phyloP scores from a whole-genome alignment of 2,797 vertebrate species.

The Crocidura indochinensis region DNA sequence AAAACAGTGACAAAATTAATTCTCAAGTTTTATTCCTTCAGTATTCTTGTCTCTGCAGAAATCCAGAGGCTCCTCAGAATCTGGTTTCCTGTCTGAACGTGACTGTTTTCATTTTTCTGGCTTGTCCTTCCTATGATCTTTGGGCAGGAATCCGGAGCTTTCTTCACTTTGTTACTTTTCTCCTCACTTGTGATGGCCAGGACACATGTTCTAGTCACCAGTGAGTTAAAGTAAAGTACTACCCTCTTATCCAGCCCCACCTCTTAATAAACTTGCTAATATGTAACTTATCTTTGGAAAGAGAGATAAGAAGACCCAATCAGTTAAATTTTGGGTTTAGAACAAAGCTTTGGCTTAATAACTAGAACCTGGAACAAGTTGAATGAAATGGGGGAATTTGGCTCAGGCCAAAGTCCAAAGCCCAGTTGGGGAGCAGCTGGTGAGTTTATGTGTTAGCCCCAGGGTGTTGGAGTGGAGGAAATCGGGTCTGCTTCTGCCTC shows the following conservation, averaged over 20 bases:
- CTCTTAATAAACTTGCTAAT: slow-evolving; percentile 70
- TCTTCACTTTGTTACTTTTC: not conserved
- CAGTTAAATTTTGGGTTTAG: slow-evolving; percentile 29
- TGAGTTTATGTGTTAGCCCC: not conserved
- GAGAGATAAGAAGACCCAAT: slow-evolving; percentile 67
- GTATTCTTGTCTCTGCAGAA: accelerated
- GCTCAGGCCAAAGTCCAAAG: slow-evolving; percentile 40
- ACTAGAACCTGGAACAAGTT: slow-evolving; percentile 47
- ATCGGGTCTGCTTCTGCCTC: not conserved
- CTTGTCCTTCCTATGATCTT: not conserved
- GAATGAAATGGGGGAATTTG: slow-evolving; percentile 38
- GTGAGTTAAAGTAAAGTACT: slow-evolving; percentile 52
- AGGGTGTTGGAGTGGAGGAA: not conserved
- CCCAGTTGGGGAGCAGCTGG: not conserved
- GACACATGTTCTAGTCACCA: not conserved
- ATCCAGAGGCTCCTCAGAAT: not conserved
- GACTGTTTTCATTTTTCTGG: accelerated
- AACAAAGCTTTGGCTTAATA: slow-evolving; percentile 73
- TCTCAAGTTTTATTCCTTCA: not conserved
- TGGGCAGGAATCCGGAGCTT: not conserved
- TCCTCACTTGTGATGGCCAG: not conserved
- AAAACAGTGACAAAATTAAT: not conserved
- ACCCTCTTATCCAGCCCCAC: slow-evolving; percentile 40
- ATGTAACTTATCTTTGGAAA: slow-evolving; percentile 74
- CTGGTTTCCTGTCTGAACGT: not conserved